Base-by-base conservation (phyloP, 2,888 invertebrate species). In the Rhogogaster chlorosoma region DNA sequence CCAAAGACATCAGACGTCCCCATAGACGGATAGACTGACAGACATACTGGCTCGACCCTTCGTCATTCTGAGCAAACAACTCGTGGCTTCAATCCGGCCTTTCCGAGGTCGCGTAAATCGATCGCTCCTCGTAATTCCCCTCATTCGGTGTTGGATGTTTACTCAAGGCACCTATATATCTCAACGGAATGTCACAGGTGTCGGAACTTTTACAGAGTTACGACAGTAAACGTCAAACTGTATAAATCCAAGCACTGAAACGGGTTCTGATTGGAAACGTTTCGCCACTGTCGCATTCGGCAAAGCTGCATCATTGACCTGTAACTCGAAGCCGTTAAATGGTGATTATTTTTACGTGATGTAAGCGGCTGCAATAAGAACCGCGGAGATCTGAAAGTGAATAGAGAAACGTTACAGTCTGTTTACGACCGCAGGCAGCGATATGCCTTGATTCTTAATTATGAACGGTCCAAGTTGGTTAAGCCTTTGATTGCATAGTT, bases 101-200 rank as follows among this genome's bases (percentile, higher is more conserved):
- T 29, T n/a, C 22, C 49, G 32, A 77, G 49, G 49, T 18, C 22
- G 53, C 53, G 36, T 29, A 49, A 29, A 77, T 53, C 49, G 77
- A 77, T 49, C 38, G 38, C 26, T 15, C 29, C 53, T 32, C 77
- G 53, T 49, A 49, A 32, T 49, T 77, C 53, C 77, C 75, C 75
- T 49, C 77, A 49, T 77, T 77, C 71, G 71, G 71, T 73, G 71
- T 42, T 42, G 22, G 71, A 73, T 73, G 71, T 73, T 73, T 73
- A 73, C 71, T 73, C 38, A 12, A 38, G 71, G 71, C 38, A 18
- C 18, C 71, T 42, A 38, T 73, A 73, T 42, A 42, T 73, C 71
- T 12, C 7, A 73, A 42, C 38, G 71, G 71, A n/a, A 42, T 73
- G 71, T 73, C 71, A 73, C 71, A 73, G 71, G 71, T 73, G 71